Conservation (phyloP, 2,113 vertebrate genomes). For the Saguinus midas region DNA sequence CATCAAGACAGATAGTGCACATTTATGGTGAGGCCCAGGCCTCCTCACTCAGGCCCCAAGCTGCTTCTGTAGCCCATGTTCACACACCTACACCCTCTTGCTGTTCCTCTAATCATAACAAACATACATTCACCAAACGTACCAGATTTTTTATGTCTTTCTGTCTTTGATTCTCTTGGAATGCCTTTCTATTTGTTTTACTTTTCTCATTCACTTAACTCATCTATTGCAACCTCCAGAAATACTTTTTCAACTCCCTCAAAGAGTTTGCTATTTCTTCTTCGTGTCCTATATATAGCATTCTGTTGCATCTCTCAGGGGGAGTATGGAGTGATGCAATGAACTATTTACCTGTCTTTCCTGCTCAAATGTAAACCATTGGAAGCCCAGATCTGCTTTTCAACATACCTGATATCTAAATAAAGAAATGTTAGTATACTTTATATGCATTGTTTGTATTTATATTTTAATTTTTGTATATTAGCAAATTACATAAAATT, state of each 20-base stretch:
- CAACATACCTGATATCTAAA: not conserved
- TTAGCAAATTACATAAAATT: not conserved
- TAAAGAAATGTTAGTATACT: not conserved
- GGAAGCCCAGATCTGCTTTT: not conserved
- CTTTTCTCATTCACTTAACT: not conserved
- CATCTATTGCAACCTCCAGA: not conserved
- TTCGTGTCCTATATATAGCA: not conserved
- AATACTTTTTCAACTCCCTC: not conserved
- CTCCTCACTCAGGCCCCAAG: not conserved
- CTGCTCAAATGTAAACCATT: not conserved
- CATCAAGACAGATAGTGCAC: accelerated
- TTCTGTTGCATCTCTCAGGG: not conserved
- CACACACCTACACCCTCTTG: not conserved
- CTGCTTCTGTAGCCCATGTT: not conserved
- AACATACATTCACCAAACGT: not conserved
- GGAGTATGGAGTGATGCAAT: not conserved
- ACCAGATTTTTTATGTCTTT: not conserved
- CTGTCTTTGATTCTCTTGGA: not conserved
- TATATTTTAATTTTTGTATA: not conserved
- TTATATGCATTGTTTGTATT: not conserved
- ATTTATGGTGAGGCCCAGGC: accelerated
- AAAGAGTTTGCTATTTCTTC: not conserved
- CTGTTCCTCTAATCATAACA: not conserved
- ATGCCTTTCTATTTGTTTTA: not conserved
- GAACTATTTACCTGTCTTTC: not conserved